Conservation (phyloP, 2,888 invertebrate genomes). For the Hydraecia micacea region DNA sequence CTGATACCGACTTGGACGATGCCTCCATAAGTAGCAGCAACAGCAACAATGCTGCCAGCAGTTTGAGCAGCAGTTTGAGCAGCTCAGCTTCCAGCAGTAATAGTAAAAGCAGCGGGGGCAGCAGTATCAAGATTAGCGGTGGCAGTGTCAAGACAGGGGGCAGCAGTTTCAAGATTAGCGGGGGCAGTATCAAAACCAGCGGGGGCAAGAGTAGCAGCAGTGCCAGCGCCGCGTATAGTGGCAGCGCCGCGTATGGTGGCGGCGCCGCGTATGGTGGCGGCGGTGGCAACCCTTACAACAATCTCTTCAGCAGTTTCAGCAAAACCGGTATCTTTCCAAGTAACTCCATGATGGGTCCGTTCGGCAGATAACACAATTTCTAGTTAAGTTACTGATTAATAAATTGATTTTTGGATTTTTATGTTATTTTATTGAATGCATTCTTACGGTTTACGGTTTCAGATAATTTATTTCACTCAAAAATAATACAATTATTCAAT, state of each 20-base stretch:
- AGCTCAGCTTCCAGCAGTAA: background rate
- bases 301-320: background rate
- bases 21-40: background rate
- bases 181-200: background rate
- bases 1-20: constrained; percentile 11
- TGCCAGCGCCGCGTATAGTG: background rate
- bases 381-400: constrained; percentile 26
- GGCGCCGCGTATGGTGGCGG: background rate
- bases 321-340: background rate
- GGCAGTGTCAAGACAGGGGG: background rate
- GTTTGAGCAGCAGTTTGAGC: background rate
- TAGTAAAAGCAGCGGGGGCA: background rate
- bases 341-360: constrained; percentile 1
- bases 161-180: background rate
- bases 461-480: too few relatives aligned
- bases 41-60: background rate
- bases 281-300: background rate
- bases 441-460: too few relatives aligned
- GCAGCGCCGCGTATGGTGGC: background rate
- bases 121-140: background rate
- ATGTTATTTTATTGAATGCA: background rate
- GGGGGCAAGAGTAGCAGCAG: background rate
- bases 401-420: constrained; percentile 30
- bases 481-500: too few relatives aligned
- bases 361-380: constrained; percentile 21